A percentile compares a stretch with the other conserved stretches of the same genome.
Evolutionary conservation across 2,888 invertebrate genomes (phyloP).

Genomic region (Lochmaea capreae): DNA sequence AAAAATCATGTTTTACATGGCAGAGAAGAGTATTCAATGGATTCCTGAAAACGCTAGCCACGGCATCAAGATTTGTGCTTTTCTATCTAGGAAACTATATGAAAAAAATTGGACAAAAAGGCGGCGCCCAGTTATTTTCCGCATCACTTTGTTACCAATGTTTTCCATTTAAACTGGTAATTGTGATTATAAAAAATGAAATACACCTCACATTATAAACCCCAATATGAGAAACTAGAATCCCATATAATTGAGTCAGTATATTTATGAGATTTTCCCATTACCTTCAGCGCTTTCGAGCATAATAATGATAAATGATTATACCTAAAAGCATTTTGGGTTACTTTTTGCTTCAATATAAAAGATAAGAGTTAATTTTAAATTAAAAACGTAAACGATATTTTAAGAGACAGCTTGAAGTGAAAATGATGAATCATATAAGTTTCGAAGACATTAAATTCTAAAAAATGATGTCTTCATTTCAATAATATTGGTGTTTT

Average conservation of each 20-base stretch:
- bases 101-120: too few species aligned
- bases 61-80: too few species aligned
- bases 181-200: not conserved
- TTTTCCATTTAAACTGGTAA: too few species aligned
- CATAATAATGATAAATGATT: slow-evolving; percentile 28
- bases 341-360: slow-evolving; percentile 16
- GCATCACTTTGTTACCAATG: too few species aligned
- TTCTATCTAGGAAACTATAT: too few species aligned
- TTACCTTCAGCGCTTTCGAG: not conserved
- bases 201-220: slow-evolving; percentile 8
- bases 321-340: slow-evolving; percentile 24
- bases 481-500: too few species aligned
- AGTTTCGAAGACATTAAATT: too few species aligned
- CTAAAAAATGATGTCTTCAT: too few species aligned
- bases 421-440: not conserved
- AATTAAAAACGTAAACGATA: not conserved
- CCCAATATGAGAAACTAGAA: slow-evolving; percentile 18
- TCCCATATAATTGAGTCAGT: slow-evolving; percentile 17
- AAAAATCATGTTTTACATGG: too few species aligned
- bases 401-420: not conserved
- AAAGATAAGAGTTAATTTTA: not conserved
- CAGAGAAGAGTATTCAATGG: too few species aligned
- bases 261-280: slow-evolving; percentile 29
- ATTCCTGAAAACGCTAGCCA: too few species aligned
- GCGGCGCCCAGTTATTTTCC: too few species aligned